Percentiles rank a stretch among this genome's conserved stretches.
Conservation (phyloP, 2,888 invertebrate genomes). For the Lacanobia oleracea region DNA sequence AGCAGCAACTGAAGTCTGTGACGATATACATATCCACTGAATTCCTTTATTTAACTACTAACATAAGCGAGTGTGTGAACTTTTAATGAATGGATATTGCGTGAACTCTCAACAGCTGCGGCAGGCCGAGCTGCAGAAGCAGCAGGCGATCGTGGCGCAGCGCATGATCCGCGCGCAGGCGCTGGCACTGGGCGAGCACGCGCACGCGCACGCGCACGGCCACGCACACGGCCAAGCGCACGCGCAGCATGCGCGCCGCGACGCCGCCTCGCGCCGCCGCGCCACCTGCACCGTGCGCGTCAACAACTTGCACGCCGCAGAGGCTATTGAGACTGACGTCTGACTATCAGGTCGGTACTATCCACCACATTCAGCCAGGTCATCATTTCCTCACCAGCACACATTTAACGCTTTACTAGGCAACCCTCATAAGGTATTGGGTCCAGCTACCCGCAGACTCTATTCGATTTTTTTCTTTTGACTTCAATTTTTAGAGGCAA, state of each 20-base stretch:
- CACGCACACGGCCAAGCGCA: slow-evolving; percentile 58
- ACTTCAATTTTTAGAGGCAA: background rate
- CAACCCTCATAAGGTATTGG: slow-evolving; percentile 46
- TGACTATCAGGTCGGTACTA: slow-evolving; percentile 95
- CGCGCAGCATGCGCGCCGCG: slow-evolving; percentile 62
- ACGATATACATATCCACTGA: slow-evolving; percentile 20
- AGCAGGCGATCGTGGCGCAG: slow-evolving; percentile 69
- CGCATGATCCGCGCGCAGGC: slow-evolving; percentile 50
- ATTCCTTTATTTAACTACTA: background rate
- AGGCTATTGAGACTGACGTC: slow-evolving; percentile 98
- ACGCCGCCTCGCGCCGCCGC: slow-evolving; percentile 74
- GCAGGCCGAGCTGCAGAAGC: slow-evolving; percentile 81
- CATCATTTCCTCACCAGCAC: slow-evolving; percentile 59
- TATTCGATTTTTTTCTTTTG: slow-evolving; percentile 15
- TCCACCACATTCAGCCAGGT: slow-evolving; percentile 51
- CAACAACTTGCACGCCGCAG: slow-evolving; percentile 91
- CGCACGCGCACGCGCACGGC: slow-evolving; percentile 59
- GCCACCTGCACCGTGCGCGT: slow-evolving; percentile 85
- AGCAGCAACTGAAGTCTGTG: slow-evolving; percentile 49
- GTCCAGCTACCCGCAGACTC: background rate
- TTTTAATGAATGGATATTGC: background rate
- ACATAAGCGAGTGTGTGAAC: background rate
- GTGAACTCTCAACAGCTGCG: slow-evolving; percentile 71
- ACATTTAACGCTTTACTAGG: slow-evolving; percentile 63
- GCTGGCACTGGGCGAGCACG: slow-evolving; percentile 67